These are phyloP conservation scores for Plumapathes pennacea DNA, from an alignment of 92 coral and sea anemone species.

Conservation along the genomic window DNA sequence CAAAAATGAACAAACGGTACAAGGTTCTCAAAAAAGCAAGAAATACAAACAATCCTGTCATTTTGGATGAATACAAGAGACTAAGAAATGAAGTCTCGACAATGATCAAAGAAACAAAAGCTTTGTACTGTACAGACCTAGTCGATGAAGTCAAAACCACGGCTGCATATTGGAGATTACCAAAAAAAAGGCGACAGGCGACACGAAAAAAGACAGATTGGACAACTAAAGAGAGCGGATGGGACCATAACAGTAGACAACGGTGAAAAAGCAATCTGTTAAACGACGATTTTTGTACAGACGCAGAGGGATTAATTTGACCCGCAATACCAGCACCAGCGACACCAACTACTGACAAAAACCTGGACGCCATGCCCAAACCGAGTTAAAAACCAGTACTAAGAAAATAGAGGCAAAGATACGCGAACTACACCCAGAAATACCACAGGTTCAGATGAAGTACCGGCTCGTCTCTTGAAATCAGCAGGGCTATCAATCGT, in stretches of 20 bases:
- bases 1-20: slow-evolving; percentile 7
- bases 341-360: no score
- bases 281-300: no score
- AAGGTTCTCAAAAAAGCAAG: slow-evolving; percentile 17
- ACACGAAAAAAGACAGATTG: background rate
- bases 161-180: slow-evolving; percentile 37
- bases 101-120: slow-evolving; percentile 18
- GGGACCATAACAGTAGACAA: slow-evolving; percentile 16
- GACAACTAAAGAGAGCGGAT: slow-evolving; percentile 15
- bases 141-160: slow-evolving; percentile 27
- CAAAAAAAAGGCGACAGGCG: slow-evolving; percentile 32
- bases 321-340: no score
- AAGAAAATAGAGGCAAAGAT: slow-evolving; percentile 21
- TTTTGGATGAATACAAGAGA: slow-evolving; percentile 18
- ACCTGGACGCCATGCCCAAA: no score
- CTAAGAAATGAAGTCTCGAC: slow-evolving; percentile 18
- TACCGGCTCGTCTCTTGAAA: slow-evolving; percentile 20
- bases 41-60: background rate
- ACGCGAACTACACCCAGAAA: slow-evolving; percentile 9
- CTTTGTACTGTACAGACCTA: slow-evolving; percentile 13
- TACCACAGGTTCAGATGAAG: slow-evolving; percentile 43
- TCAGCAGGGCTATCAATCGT: slow-evolving; percentile 27
- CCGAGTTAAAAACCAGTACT: no score
- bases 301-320: no score
- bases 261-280: slow-evolving; percentile 21